These are phyloP conservation scores for Willowsia nigromaculata DNA, from an alignment of 2,888 invertebrate genomes.

Conservation along the genomic window DNA sequence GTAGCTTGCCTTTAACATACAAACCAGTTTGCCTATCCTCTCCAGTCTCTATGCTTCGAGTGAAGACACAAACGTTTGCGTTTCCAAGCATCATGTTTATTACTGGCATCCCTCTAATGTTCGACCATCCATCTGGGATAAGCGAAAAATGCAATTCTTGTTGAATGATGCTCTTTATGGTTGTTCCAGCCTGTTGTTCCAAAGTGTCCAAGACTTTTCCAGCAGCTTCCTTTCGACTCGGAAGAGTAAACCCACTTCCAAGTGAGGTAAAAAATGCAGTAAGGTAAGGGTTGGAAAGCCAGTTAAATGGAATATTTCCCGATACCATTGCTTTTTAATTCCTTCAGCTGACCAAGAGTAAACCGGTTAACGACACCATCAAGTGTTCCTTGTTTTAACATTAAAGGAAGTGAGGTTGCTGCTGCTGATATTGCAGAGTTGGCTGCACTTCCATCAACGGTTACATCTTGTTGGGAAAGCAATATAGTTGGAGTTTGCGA, in stretches of 20 bases:
- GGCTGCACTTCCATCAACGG: not conserved
- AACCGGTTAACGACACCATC: not conserved
- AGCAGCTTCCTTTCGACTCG: not conserved
- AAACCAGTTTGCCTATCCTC: not conserved
- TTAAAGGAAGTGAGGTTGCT: not conserved
- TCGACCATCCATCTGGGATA: conserved; percentile 31
- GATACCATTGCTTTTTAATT: conserved; percentile 33
- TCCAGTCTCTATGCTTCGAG: conserved; percentile 3
- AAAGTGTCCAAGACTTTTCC: not conserved
- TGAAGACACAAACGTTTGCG: not conserved
- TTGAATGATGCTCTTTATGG: not conserved
- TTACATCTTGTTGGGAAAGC: too few species aligned
- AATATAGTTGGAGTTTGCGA: not conserved
- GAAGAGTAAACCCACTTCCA: conserved; percentile 29
- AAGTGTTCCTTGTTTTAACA: not conserved
- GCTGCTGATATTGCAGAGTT: conserved; percentile 4
- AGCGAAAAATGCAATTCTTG: not conserved
- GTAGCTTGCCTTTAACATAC: not conserved
- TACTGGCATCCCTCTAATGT: not conserved
- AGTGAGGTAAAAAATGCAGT: not conserved
- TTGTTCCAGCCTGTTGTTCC: not conserved
- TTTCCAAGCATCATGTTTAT: conserved; percentile 36
- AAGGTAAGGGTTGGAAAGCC: not conserved
- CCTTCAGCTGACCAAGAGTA: not conserved
- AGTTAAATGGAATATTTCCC: conserved; percentile 39